Percentiles rank a stretch among this genome's conserved stretches.
Conservation (phyloP, 2,888 invertebrate species). For the Drosophila melanosoma region DNA sequence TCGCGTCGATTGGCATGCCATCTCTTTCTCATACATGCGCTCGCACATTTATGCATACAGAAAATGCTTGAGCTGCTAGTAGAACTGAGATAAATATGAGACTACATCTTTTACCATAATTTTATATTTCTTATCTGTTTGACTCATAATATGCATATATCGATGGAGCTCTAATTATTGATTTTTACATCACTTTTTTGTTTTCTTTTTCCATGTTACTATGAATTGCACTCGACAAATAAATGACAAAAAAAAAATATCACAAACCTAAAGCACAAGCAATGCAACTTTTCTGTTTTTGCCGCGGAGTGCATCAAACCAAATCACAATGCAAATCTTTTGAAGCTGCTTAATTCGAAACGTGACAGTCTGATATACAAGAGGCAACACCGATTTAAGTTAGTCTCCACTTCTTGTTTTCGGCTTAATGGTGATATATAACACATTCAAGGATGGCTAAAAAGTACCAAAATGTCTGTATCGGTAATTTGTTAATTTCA, state of each 20-base stretch:
- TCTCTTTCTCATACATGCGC: too few species aligned
- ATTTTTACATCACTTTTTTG: constrained; percentile 61
- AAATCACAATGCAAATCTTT: constrained; percentile 2
- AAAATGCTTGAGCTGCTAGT: too few species aligned
- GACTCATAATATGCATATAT: constrained; percentile 2
- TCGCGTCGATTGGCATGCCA: too few species aligned
- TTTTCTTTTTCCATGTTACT: constrained; percentile 26
- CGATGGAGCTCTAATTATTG: constrained; percentile 65
- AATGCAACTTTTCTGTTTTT: constrained; percentile 7
- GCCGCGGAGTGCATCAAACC: constrained; percentile 6
- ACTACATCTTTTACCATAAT: too few species aligned
- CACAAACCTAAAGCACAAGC: constrained; percentile 22
- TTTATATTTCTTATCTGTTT: too few species aligned
- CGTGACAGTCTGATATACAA: constrained; percentile 8
- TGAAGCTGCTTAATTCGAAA: constrained; percentile 5
- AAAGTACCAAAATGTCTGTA: neutral
- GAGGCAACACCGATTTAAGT: constrained; percentile 22
- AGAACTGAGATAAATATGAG: too few species aligned
- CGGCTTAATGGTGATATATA: constrained; percentile 36
- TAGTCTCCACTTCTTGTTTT: constrained; percentile 33
- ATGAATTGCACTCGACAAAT: constrained; percentile 32
- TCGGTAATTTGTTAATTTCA: constrained; percentile 5
- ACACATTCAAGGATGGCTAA: constrained; percentile 24
- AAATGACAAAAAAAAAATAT: constrained; percentile 23
- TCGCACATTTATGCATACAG: too few species aligned